Percentiles rank a stretch among this genome's conserved stretches.
Conservation (phyloP, 64 coral and sea anemone species). For the Porites lutea region DNA sequence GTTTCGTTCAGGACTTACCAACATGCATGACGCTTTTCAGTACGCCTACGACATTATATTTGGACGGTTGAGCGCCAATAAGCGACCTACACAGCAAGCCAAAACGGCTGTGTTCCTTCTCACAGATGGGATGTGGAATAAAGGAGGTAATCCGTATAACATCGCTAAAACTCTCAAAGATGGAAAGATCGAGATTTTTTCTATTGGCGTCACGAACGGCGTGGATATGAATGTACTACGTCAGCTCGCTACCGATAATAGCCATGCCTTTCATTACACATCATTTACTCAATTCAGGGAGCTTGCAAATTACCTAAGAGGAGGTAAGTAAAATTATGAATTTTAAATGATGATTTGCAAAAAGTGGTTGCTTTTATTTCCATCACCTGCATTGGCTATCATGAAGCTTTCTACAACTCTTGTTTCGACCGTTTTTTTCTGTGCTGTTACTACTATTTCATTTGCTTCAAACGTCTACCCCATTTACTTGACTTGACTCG, state of each 20-base stretch:
- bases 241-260: slow-evolving; percentile 72
- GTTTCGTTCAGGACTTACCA: slow-evolving; percentile 82
- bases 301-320: slow-evolving; percentile 75
- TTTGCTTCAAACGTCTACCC: too few species aligned
- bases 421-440: too few species aligned
- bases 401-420: too few species aligned
- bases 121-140: slow-evolving; percentile 89
- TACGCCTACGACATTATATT: slow-evolving; percentile 77
- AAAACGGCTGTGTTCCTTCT: slow-evolving; percentile 86
- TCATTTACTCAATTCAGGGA: slow-evolving; percentile 84
- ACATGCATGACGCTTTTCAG: slow-evolving; percentile 81
- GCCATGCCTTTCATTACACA: slow-evolving; percentile 76
- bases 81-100: slow-evolving; percentile 60
- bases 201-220: slow-evolving; percentile 85
- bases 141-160: slow-evolving; percentile 61
- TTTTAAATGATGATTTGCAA: not conserved
- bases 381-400: too few species aligned
- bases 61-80: slow-evolving; percentile 66
- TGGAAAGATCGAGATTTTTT: slow-evolving; percentile 70
- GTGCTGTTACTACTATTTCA: too few species aligned
- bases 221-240: slow-evolving; percentile 64
- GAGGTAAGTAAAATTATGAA: slow-evolving; percentile 58
- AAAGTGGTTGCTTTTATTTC: not conserved
- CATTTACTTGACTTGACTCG: too few species aligned
- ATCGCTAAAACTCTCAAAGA: slow-evolving; percentile 68